Percentiles rank a stretch among this genome's conserved stretches.
Evolutionary conservation across 2,113 vertebrate genomes (phyloP).

Genomic region (Ceyx cyanopectus): DNA sequence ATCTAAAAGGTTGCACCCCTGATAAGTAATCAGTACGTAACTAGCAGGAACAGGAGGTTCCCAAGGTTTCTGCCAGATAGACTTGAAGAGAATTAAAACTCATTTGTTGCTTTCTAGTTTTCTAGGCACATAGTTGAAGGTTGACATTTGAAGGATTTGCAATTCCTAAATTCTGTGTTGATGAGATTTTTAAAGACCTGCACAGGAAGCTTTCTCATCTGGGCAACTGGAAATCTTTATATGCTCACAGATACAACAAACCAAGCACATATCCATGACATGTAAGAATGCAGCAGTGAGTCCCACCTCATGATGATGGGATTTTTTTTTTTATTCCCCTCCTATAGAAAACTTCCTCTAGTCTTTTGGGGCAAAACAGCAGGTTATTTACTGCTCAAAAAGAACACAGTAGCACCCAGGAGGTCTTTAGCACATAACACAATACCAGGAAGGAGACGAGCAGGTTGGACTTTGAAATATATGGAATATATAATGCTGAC

Average conservation of each 20-base stretch:
- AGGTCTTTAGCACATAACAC: background rate
- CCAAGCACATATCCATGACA: fast-evolving
- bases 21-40: background rate
- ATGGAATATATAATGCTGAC: slow-evolving; percentile 39
- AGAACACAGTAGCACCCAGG: background rate
- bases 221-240: background rate
- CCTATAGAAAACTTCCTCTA: background rate
- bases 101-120: background rate
- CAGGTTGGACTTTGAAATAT: background rate
- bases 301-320: too few relatives aligned
- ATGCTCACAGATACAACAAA: background rate
- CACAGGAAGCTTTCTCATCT: background rate
- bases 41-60: background rate
- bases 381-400: background rate
- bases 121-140: background rate
- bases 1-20: background rate
- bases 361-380: background rate
- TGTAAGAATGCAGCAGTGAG: background rate
- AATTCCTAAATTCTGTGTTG: background rate
- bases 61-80: background rate
- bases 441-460: background rate
- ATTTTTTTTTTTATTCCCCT: background rate
- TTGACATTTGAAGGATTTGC: background rate
- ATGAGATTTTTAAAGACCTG: background rate
- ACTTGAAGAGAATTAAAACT: background rate